phyloP scores from a whole-genome alignment of 2,797 vertebrate genomes.

The Lindbergichthys nudifrons region DNA sequence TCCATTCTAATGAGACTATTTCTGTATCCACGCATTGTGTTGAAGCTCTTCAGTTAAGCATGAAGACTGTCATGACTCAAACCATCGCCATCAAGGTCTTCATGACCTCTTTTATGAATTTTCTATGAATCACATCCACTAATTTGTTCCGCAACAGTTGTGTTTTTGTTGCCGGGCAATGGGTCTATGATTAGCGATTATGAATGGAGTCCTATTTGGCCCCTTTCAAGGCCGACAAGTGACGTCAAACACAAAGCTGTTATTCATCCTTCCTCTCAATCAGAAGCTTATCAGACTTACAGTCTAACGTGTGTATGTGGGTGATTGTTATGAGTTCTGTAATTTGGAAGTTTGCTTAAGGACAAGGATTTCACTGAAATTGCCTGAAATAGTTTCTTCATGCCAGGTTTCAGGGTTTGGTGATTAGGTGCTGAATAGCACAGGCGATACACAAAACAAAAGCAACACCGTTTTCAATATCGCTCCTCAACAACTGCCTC shows the following conservation, averaged over 20 bases:
- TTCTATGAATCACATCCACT: slow-evolving; percentile 63
- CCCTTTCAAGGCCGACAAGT: slow-evolving; percentile 37
- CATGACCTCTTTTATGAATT: slow-evolving; percentile 65
- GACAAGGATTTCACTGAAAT: neutral
- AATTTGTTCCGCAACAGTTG: slow-evolving; percentile 65
- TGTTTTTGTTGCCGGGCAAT: slow-evolving; percentile 73
- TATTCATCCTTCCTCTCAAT: slow-evolving; percentile 56
- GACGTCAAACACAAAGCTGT: slow-evolving; percentile 54
- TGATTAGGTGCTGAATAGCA: neutral
- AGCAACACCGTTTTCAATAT: neutral
- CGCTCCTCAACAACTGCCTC: neutral
- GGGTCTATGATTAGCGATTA: slow-evolving; percentile 59
- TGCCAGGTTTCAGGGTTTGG: neutral
- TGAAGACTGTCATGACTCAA: slow-evolving; percentile 52
- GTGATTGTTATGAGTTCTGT: slow-evolving; percentile 9
- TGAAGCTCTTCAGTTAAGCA: slow-evolving; percentile 11
- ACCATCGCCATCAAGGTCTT: slow-evolving; percentile 37
- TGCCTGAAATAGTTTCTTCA: neutral
- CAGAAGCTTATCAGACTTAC: slow-evolving; percentile 11
- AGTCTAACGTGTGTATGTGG: slow-evolving; percentile 9
- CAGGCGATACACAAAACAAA: too few species aligned
- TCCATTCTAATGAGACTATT: slow-evolving; percentile 21
- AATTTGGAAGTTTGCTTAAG: neutral
- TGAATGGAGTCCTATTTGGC: slow-evolving; percentile 64
- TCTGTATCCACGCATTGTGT: slow-evolving; percentile 8